Percentiles rank a stretch among this genome's conserved stretches.
Conservation (phyloP, 23 tunicate species). For the Ascidia mentula region DNA sequence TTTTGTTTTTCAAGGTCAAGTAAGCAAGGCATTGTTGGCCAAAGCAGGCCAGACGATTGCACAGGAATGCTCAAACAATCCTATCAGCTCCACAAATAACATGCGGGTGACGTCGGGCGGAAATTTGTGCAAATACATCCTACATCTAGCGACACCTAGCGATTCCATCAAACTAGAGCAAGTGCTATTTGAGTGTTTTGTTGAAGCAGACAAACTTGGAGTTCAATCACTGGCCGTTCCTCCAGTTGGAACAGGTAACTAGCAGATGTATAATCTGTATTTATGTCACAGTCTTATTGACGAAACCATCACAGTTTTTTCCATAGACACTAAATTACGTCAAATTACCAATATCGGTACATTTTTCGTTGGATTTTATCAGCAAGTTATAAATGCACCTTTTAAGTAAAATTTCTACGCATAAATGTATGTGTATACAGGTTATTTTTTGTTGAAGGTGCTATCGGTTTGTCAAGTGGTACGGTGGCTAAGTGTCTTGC, state of each 20-base stretch:
- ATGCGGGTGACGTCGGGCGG: conserved; percentile 4
- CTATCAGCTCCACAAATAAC: not conserved
- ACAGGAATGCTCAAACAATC: not conserved
- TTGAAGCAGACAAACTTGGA: conserved; percentile 1
- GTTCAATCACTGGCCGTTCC: not conserved
- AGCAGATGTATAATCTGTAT: too few species aligned
- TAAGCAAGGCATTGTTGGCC: not conserved
- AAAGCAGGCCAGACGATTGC: conserved; percentile 27
- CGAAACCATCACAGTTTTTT: too few species aligned
- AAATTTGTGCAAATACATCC: not conserved
- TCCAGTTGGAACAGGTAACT: conserved; percentile 13
- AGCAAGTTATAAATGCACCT: too few species aligned
- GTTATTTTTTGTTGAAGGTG: not conserved
- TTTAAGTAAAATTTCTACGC: too few species aligned
- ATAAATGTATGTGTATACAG: not conserved
- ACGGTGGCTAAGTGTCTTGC: not conserved
- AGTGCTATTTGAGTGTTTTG: not conserved
- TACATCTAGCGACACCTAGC: not conserved
- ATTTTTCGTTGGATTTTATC: too few species aligned
- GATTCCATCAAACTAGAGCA: not conserved
- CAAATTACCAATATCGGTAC: too few species aligned
- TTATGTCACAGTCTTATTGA: too few species aligned
- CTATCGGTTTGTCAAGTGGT: not conserved
- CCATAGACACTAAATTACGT: too few species aligned
- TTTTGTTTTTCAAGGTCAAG: not conserved